phyloP scores from a whole-genome alignment of 2,888 invertebrate species.

The Melieria picta region DNA sequence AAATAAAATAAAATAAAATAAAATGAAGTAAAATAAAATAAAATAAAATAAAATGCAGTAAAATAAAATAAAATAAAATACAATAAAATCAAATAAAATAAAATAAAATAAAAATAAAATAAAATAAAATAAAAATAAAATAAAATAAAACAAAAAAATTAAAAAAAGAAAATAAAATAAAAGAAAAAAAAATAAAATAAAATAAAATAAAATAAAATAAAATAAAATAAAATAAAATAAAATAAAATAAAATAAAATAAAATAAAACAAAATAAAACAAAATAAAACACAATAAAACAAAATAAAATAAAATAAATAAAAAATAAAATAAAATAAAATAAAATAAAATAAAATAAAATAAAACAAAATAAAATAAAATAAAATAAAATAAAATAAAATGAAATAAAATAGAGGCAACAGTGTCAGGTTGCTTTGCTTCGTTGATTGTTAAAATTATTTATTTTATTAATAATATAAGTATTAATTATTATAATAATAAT shows the following conservation, averaged over 20 bases:
- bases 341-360: background rate
- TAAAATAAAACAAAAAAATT: too few species aligned
- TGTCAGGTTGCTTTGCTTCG: too few species aligned
- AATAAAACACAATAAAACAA: background rate
- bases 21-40: too few species aligned
- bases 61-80: too few species aligned
- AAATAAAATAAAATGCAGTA: too few species aligned
- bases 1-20: too few species aligned
- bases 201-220: background rate
- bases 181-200: background rate
- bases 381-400: background rate
- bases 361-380: constrained; percentile 6
- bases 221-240: background rate
- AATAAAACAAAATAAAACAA: constrained; percentile 1
- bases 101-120: background rate
- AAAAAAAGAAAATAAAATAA: too few species aligned
- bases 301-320: background rate
- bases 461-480: too few species aligned
- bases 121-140: background rate
- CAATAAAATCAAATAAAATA: too few species aligned
- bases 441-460: background rate
- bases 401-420: too few species aligned
- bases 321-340: background rate
- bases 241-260: background rate
- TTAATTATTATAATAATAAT: too few species aligned